Base-by-base conservation (phyloP, 2,113 vertebrate species). In the Zapornia atra region DNA sequence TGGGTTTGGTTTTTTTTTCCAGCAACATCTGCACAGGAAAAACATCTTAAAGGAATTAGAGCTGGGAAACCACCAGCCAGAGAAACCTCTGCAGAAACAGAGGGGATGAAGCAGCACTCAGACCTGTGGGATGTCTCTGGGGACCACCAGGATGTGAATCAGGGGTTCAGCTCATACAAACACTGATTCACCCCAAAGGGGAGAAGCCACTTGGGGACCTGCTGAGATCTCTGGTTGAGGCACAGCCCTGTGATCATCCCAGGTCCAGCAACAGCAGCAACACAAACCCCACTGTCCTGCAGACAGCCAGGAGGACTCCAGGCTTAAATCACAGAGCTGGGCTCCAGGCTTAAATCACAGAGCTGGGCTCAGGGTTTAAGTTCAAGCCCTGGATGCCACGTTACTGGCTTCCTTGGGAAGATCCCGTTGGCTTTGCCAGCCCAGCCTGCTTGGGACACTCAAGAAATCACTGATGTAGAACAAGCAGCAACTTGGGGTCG, bases 21-120 rank as follows among this genome's bases (percentile, higher is more conserved):
- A 94, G 86, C 68, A 88, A 96, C 93, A 96, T 79, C 83, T 95
- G 85, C 66, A 21, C 20, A 60, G 90, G 87, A 94, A 88, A 92
- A 93, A 85, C 34, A 76, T 48, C 72, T 33, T 17, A 31, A 20
- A 24, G 60, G 59, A 25, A 24, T 25, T 50, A 12, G 80, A 79
- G 44, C 21, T 34, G 38, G 89, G 73, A 46, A 15, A 77, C 40
- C 12, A 10, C 34, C 48, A 75, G 56, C 38, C 8, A 9, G 24
- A 34, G 61, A 72, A 68, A n/a, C 12, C 91, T 61, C 87, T 8
- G 8, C 48, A 5, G 78, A 64, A 66, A 8, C 29, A 15, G 51
- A 46, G 9, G 10, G 40, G n/a, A n/a, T 1, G 13, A 31, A 87
- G 26, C 17, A n/a, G 59, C 11, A 14, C 82, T 10, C 76, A 19